These are phyloP conservation scores for Timema podura DNA, from an alignment of 2,888 invertebrate species.

Conservation along the genomic window DNA sequence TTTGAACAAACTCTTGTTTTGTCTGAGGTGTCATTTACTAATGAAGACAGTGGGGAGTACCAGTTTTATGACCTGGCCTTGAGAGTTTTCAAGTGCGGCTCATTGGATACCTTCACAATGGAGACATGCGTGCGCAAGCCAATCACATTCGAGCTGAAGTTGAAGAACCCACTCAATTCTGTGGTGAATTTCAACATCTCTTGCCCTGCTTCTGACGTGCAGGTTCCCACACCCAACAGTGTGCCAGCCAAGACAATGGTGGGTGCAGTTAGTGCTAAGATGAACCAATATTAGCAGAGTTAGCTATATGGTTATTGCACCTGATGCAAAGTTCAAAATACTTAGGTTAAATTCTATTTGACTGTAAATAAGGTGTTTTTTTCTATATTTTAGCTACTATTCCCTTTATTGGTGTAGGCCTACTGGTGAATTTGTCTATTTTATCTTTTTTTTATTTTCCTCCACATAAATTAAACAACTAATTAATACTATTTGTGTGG, in stretches of 20 bases:
- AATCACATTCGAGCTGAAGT: constrained; percentile 36
- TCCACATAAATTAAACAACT: no score
- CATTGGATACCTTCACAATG: constrained; percentile 40
- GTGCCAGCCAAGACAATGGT: constrained; percentile 40
- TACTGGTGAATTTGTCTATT: no score
- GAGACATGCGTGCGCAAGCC: constrained; percentile 40
- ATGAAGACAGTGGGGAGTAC: constrained; percentile 42
- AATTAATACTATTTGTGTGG: no score
- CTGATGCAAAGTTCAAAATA: no score
- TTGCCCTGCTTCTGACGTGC: constrained; percentile 35
- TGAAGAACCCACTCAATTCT: constrained; percentile 43
- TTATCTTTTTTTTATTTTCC: no score
- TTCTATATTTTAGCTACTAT: no score
- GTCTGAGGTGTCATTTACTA: constrained; percentile 42
- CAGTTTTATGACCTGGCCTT: constrained; percentile 41
- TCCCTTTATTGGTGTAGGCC: no score
- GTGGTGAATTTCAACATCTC: constrained; percentile 38
- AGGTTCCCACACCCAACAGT: constrained; percentile 34
- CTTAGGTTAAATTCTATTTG: no score
- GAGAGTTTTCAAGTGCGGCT: constrained; percentile 39
- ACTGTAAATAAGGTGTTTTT: no score
- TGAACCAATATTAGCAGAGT: no score
- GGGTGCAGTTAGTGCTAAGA: constrained; percentile 25
- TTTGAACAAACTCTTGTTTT: background rate
- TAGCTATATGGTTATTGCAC: no score